phyloP scores from a whole-genome alignment of 2,888 invertebrate species.

The Camptogramma bilineatum region DNA sequence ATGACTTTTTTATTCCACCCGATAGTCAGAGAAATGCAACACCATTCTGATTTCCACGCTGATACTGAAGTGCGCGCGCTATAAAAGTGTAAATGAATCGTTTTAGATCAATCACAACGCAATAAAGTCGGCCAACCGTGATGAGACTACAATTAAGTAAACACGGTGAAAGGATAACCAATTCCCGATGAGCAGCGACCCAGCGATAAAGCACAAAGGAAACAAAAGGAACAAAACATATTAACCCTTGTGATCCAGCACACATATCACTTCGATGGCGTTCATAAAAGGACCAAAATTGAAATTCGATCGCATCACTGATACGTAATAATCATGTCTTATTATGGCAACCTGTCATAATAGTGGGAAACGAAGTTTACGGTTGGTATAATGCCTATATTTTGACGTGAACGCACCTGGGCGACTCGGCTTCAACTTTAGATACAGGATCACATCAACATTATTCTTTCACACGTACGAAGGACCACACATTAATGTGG shows the following conservation, averaged over 20 bases:
- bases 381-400: conserved; percentile 34
- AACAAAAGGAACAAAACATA: conserved; percentile 34
- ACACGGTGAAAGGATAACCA: conserved; percentile 35
- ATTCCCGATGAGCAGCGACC: conserved; percentile 29
- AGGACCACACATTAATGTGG: conserved; percentile 69
- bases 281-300: conserved; percentile 59
- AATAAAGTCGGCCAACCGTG: conserved; percentile 49
- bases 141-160: conserved; percentile 39
- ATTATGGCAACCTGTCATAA: conserved; percentile 71
- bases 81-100: conserved; percentile 67
- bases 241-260: conserved; percentile 40
- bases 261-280: conserved; percentile 39
- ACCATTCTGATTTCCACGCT: conserved; percentile 73
- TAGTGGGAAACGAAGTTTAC: conserved; percentile 56
- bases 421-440: conserved; percentile 27
- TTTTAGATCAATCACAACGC: conserved; percentile 58
- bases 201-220: conserved; percentile 27
- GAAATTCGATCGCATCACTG: conserved; percentile 58
- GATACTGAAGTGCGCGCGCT: conserved; percentile 65
- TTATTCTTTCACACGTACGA: conserved; percentile 59
- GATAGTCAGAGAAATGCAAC: conserved; percentile 78
- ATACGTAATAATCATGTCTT: conserved; percentile 69
- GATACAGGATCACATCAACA: conserved; percentile 50
- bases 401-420: conserved; percentile 24
- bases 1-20: conserved; percentile 82